These are phyloP conservation scores for Homalodisca vitripennis DNA, from an alignment of 1,140 invertebrate genomes.

Conservation along the genomic window DNA sequence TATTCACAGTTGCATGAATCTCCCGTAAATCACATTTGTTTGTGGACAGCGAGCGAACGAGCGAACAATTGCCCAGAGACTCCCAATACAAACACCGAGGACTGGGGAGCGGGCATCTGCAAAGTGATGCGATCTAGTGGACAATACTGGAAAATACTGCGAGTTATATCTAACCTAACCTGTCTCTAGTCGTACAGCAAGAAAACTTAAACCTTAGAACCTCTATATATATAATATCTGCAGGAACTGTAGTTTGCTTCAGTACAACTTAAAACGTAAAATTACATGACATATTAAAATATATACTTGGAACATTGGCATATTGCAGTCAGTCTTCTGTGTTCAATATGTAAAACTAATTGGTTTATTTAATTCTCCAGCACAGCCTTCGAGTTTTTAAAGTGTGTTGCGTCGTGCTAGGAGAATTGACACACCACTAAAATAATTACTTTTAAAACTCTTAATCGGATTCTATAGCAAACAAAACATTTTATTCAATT, in stretches of 20 bases:
- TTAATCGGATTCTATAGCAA: no score
- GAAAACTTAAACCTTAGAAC: conserved; percentile 39
- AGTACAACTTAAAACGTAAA: conserved; percentile 34
- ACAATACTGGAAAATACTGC: conserved; percentile 42
- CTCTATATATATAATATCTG: conserved; percentile 40
- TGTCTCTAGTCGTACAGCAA: conserved; percentile 30
- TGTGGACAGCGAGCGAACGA: conserved; percentile 1
- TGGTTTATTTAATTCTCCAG: conserved; percentile 1
- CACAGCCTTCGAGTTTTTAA: no score
- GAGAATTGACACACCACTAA: no score
- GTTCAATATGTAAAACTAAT: conserved; percentile 34
- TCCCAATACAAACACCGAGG: conserved; percentile 4
- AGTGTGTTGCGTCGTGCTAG: no score
- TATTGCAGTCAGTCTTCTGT: conserved; percentile 41
- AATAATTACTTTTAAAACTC: no score
- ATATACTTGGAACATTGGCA: conserved; percentile 42
- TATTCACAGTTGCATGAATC: conserved; percentile 28
- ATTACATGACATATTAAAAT: conserved; percentile 30
- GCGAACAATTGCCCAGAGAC: background rate
- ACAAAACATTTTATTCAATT: no score
- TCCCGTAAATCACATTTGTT: conserved; percentile 24
- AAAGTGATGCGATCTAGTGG: conserved; percentile 24
- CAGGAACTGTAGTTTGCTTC: conserved; percentile 41
- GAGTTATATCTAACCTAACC: conserved; percentile 31
- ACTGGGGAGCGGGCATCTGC: background rate